phyloP scores from a whole-genome alignment of 2,888 invertebrate genomes.

The Bimastos eiseni region DNA sequence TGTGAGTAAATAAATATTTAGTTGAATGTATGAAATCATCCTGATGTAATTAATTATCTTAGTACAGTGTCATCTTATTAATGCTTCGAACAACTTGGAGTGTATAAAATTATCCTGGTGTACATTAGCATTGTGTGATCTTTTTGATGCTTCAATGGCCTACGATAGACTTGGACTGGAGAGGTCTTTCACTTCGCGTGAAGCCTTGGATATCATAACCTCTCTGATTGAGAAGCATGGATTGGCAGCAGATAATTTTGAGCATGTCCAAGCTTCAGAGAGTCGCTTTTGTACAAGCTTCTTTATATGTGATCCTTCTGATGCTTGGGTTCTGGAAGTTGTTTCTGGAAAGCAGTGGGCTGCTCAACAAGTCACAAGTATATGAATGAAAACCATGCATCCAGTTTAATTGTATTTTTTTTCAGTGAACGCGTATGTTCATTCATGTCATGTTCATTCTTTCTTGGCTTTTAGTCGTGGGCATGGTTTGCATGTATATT shows the following conservation, averaged over 20 bases:
- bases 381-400: neutral
- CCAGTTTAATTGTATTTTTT: neutral
- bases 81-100: no score
- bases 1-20: neutral
- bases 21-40: neutral
- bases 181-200: constrained; percentile 70
- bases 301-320: constrained; percentile 73
- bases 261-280: constrained; percentile 64
- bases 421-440: neutral
- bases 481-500: neutral
- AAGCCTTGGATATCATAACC: constrained; percentile 73
- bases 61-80: no score
- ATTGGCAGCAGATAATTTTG: constrained; percentile 74
- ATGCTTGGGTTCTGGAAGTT: constrained; percentile 80
- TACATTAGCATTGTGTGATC: neutral
- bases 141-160: neutral
- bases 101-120: neutral
- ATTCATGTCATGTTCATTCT: neutral
- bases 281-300: constrained; percentile 79
- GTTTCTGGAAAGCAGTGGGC: constrained; percentile 76
- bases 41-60: no score
- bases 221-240: constrained; percentile 72
- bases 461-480: neutral
- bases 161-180: constrained; percentile 69
- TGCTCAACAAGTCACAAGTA: constrained; percentile 71